These are phyloP conservation scores for Planiliza haematocheilus DNA, from an alignment of 2,113 vertebrate genomes.

Conservation along the genomic window DNA sequence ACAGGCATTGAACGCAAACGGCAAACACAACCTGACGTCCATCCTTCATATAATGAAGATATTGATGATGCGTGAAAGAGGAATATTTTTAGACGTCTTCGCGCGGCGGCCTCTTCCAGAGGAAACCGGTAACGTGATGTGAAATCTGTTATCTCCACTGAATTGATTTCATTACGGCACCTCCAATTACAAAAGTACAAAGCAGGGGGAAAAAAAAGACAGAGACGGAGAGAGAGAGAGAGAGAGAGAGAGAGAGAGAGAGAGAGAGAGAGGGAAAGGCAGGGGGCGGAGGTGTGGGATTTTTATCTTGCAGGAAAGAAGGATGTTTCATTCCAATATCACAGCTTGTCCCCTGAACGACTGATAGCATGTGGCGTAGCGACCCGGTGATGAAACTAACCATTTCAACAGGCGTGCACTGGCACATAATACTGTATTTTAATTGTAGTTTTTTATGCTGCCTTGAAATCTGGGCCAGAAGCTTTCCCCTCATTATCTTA, in stretches of 20 bases:
- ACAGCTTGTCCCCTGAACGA: conserved; percentile 61
- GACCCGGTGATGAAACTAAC: conserved; percentile 48
- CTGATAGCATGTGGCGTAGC: conserved; percentile 64
- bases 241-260: no score
- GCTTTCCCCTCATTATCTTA: conserved; percentile 59
- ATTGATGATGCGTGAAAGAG: conserved; percentile 85
- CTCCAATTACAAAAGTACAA: conserved; percentile 74
- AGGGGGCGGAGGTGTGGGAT: conserved; percentile 53
- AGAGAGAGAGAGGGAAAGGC: conserved; percentile 16
- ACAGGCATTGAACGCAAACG: conserved; percentile 68
- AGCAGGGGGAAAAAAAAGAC: conserved; percentile 16
- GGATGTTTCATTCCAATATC: conserved; percentile 65
- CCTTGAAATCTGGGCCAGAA: conserved; percentile 63
- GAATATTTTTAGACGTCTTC: conserved; percentile 80
- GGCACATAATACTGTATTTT: conserved; percentile 54
- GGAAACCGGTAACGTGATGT: conserved; percentile 71
- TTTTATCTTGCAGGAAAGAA: conserved; percentile 57
- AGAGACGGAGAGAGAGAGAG: no score
- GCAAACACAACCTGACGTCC: conserved; percentile 81
- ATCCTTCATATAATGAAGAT: conserved; percentile 83
- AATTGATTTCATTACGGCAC: conserved; percentile 78
- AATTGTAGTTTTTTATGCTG: conserved; percentile 58
- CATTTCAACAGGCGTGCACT: conserved; percentile 55
- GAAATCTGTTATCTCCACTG: conserved; percentile 77
- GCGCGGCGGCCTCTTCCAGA: conserved; percentile 56